Evolutionary conservation across 92 coral and sea anemone genomes (phyloP), one percentile per base, ranked within the genome.

Genomic region (Anthopleura xanthogrammica): DNA sequence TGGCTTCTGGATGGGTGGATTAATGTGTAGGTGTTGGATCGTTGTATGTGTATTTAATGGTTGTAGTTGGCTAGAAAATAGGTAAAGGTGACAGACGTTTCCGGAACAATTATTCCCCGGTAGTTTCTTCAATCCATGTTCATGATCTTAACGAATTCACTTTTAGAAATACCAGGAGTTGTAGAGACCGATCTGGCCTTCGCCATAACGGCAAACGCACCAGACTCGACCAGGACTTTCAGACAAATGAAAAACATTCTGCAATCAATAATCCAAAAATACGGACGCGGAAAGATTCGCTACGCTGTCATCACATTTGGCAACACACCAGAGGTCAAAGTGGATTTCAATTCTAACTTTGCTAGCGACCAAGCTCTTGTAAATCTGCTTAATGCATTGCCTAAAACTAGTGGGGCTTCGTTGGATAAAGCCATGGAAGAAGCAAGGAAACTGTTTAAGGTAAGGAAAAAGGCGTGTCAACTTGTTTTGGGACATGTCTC

Each of bases 141-240:
- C 5, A 60, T 46, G 9, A 80, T 19, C 0, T 22, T 20, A 16
- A n/a, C 64, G 83, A 60, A 50, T 6, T 43, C 16, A 39, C 41
- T 79, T 9, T 56, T 75, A 89, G 92, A 82, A 46, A 62, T 86
- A 58, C 72, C 85, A 60, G 87, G 88, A 60, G 77, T 92, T 19
- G 83, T 86, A 29, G 87, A 85, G 57, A 85, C 87, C 52, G 98
- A 95, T 87, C 91, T 95, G 52, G 94, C 88, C 20, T 93, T 95
- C 84, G 97, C 95, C 19, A 85, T 95, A 82, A 87, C 84, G 36
- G 95, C 97, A 52, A 86, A 93, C 23, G 82, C 95, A 23, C 85
- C 86, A 43, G 70, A 83, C 52, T 79, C 83, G 22, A 79, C 43
- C 16, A 87, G 81, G 71, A 90, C 84, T 87, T 95, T 87, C 86